Evolutionary conservation across 2,888 invertebrate species (phyloP), one percentile per base, ranked within the genome.

Genomic region (Drosophila parthenogenetica): DNA sequence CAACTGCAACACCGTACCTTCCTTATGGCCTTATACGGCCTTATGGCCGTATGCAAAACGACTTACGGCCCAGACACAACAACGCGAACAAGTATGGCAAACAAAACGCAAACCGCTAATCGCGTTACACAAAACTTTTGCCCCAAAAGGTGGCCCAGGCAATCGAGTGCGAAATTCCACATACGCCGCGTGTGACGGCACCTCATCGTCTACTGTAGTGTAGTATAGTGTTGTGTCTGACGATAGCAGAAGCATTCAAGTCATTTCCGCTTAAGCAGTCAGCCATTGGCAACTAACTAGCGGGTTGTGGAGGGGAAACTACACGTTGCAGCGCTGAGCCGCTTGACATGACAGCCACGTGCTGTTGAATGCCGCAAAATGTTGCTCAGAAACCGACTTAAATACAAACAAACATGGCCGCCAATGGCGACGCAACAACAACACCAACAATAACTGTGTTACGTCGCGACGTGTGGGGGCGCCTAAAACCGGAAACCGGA

Each of bases 111-210:
- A 86, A 89, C 89, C 85, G 88, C 85, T 86, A 86, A 86, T 86
- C 85, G 89, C 68, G 85, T 89, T 86, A 79, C 80, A 89, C 83
- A 64, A 89, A 86, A 86, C 83, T 89, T 86, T 77, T 43, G 45
- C 25, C 64, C 57, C 69, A 68, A 73, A 62, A 70, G 68, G 75
- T 69, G 72, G 63, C 58, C 61, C 58, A 59, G 73, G 76, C 87
- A 83, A 87, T 89, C 88, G 87, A 87, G 82, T 82, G 83, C 86
- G 82, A 89, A 84, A 89, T 85, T 87, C 89, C 89, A 72, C 88
- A 89, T 87, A 79, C 79, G 72, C 87, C 87, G 62, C 68, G 73
- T 86, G 80, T 79, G 87, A 82, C 77, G 79, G 53, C 49, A 58
- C 29, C 45, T 25, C 25, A 39, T 50, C 16, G 48, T 16, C 13